A percentile compares a stretch with the other conserved stretches of the same genome.
Evolutionary conservation across 2,888 invertebrate genomes (phyloP).

Genomic region (Odontomyia ornata): DNA sequence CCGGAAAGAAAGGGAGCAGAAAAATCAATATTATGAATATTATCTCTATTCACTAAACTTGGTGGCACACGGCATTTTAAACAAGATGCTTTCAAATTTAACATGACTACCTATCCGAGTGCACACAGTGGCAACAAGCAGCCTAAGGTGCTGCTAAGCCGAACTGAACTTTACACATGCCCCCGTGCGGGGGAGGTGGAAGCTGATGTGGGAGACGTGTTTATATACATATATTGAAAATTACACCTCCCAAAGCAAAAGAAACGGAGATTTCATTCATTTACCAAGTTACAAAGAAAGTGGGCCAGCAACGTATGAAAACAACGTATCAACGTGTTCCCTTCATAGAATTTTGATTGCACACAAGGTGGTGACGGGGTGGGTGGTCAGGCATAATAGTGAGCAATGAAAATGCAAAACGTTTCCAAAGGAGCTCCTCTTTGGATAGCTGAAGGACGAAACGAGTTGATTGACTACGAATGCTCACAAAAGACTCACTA

Average conservation of each 20-base stretch:
- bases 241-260: background rate
- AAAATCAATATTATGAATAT: conserved; percentile 34
- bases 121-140: background rate
- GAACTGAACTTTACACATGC: background rate
- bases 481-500: too few relatives aligned
- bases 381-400: background rate
- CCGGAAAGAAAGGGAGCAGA: background rate
- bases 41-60: conserved; percentile 27
- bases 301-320: conserved; percentile 21
- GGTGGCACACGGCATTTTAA: conserved; percentile 26
- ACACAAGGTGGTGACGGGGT: background rate
- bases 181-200: too few relatives aligned
- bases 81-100: conserved; percentile 28
- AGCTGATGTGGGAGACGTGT: too few relatives aligned
- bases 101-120: conserved; percentile 1
- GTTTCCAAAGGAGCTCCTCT: too few relatives aligned
- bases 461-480: too few relatives aligned
- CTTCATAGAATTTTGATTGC: conserved; percentile 24
- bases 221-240: too few relatives aligned
- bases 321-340: background rate
- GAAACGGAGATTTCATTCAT: background rate
- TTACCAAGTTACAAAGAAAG: conserved; percentile 12
- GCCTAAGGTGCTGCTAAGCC: background rate
- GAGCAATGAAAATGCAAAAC: conserved; percentile 10
- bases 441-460: too few relatives aligned